Base-by-base conservation (phyloP, 2,113 vertebrate genomes). In the Alethe castanea region DNA sequence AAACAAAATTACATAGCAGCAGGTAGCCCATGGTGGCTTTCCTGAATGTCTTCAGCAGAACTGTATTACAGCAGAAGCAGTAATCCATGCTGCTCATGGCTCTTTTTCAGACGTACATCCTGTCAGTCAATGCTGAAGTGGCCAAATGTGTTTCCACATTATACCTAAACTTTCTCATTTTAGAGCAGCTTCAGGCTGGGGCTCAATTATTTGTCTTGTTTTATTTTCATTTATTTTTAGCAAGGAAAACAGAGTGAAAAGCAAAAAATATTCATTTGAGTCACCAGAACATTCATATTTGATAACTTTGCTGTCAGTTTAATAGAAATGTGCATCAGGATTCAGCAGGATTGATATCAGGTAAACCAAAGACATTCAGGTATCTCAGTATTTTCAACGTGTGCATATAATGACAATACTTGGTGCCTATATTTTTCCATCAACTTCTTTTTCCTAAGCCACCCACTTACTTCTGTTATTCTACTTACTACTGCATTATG, bases 211-310 rank as follows among this genome's bases (percentile, higher is more conserved):
- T 86, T 89, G 31, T 48, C 12, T 48, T 60, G 35, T 3, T 78
- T 92, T 73, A 72, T 92, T 94, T 92, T 66, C 31, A 44, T 53
- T 78, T 84, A 44, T 67, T 90, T 86, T 93, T 65, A 90, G 65
- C 25, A 59, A 59, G 42, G 10, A 73, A 83, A 93, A 57, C 19
- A 35, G 29, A 48, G 19, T 40, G 20, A 36, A 92, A 86, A 61
- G 0, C 8, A 74, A 81, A 72, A 91, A 87, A 61, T 20, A 81
- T 18, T 44, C 7, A 54, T 80, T 57, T 88, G 23, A 14, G 60
- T 40, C 60, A 88, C 15, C 53, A 57, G 36, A 89, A 72, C 42
- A 64, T 86, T 76, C 26, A 78, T 88, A 91, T 90, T 86, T 94
- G 38, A 88, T 77, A 90, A 76, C 7, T 40, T 64, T 82, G 35